Evolutionary conservation across 1,140 invertebrate species (phyloP), one percentile per base, ranked within the genome.

Genomic region (Leptoteleia sp.): DNA sequence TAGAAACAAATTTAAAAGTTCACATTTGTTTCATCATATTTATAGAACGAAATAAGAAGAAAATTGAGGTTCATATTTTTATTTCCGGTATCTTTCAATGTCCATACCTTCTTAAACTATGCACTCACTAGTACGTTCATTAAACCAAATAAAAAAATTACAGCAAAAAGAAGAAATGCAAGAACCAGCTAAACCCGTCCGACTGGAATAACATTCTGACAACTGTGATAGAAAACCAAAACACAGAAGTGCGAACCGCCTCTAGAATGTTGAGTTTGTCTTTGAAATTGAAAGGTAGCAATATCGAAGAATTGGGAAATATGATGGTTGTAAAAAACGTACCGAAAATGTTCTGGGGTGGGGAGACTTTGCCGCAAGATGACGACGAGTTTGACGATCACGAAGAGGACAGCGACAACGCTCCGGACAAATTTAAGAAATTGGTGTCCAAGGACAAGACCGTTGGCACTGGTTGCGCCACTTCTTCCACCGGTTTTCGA

Each of bases 121-220:
- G n/a, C n/a, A n/a, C n/a, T n/a, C n/a, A n/a, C n/a, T n/a, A n/a
- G n/a, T n/a, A n/a, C n/a, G n/a, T n/a, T n/a, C n/a, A n/a, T n/a
- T n/a, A n/a, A n/a, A n/a, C n/a, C 5, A 5, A 22, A 22, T 22
- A 22, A 22, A 22, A 22, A 22, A 22, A 33, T 55, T 67, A 4
- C 12, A 89, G 88, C 37, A 84, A 85, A 40, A 87, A 88, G 52
- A 87, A 88, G 55, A 87, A 87, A 16, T 89, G 88, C 72, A 85
- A 84, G 13, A 78, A 33, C 11, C 78, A 76, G 22, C 40, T 86
- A 12, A 87, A 83, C 48, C 43, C 82, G 3, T 48, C 81, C 0
- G 86, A 88, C 4, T 89, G 87, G 88, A 88, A 88, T 68, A 84
- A 80, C 35, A 65, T 84, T 1, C 8, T 89, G 0, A 17, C 70